phyloP scores from a whole-genome alignment of 2,888 invertebrate species.

The Formica aserva region DNA sequence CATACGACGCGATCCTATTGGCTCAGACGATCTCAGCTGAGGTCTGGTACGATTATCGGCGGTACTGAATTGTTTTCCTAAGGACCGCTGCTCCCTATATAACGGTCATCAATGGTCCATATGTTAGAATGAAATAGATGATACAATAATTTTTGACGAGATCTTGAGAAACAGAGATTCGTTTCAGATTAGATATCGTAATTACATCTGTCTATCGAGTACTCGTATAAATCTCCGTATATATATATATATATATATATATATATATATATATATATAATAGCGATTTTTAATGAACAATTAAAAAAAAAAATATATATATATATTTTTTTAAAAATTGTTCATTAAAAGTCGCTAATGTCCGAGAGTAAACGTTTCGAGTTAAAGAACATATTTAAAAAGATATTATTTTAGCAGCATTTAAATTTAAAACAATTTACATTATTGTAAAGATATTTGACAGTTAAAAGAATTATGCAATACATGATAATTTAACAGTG shows the following conservation, averaged over 20 bases:
- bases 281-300: too few relatives aligned
- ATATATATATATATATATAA: too few relatives aligned
- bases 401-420: neutral
- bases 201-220: neutral
- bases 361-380: neutral
- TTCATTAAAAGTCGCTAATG: neutral
- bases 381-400: neutral
- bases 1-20: constrained; percentile 78
- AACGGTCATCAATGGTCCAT: neutral
- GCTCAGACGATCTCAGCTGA: constrained; percentile 81
- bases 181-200: neutral
- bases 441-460: neutral
- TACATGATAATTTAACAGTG: neutral
- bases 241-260: too few relatives aligned
- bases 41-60: constrained; percentile 46
- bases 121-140: neutral
- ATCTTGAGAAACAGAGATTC: neutral
- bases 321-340: neutral
- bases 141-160: neutral
- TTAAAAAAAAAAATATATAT: too few relatives aligned
- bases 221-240: neutral
- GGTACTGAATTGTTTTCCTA: neutral
- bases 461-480: neutral
- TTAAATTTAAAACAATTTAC: neutral
- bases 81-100: neutral